A percentile compares a stretch with the other conserved stretches of the same genome.
phyloP scores from a whole-genome alignment of 2,113 vertebrate species.

The Cheilinus undulatus region DNA sequence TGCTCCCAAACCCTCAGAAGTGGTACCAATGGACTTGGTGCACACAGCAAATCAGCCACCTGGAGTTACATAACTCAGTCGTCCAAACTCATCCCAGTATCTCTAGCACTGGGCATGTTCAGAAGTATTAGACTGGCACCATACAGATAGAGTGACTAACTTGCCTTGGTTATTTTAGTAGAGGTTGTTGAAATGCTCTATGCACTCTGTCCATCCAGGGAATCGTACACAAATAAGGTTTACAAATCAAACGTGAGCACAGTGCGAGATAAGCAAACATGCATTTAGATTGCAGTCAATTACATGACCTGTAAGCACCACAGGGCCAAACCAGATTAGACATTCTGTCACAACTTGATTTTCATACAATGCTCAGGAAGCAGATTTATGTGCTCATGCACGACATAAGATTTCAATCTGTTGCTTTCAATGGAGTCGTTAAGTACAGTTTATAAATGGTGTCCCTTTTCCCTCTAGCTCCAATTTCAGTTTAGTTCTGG shows the following conservation, averaged over 20 bases:
- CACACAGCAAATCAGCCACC: slow-evolving; percentile 47
- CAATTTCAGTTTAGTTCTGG: not conserved
- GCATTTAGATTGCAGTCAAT: slow-evolving; percentile 60
- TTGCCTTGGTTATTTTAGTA: slow-evolving; percentile 12
- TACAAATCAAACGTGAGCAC: slow-evolving; percentile 42
- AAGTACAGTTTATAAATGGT: not conserved
- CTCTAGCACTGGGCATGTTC: slow-evolving; percentile 3
- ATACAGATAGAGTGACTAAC: too few relatives aligned
- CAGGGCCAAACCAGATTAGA: slow-evolving; percentile 35
- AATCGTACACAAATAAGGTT: slow-evolving; percentile 19
- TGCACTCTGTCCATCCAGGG: slow-evolving; percentile 38
- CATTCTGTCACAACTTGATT: not conserved
- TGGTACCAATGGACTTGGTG: slow-evolving; percentile 35
- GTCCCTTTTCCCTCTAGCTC: not conserved
- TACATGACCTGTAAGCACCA: slow-evolving; percentile 36
- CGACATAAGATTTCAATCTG: slow-evolving; percentile 19
- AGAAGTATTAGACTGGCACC: slow-evolving; percentile 14
- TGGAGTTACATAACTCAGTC: slow-evolving; percentile 12
- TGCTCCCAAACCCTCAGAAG: slow-evolving; percentile 39
- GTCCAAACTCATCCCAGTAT: slow-evolving; percentile 25
- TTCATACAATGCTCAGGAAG: slow-evolving; percentile 13
- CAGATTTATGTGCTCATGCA: slow-evolving; percentile 20
- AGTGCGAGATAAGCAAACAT: slow-evolving; percentile 64
- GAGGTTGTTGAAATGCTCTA: slow-evolving; percentile 45
- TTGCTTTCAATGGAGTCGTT: slow-evolving; percentile 72